Conservation (phyloP, 2,888 invertebrate genomes). For the Tanypteryx hageni region DNA sequence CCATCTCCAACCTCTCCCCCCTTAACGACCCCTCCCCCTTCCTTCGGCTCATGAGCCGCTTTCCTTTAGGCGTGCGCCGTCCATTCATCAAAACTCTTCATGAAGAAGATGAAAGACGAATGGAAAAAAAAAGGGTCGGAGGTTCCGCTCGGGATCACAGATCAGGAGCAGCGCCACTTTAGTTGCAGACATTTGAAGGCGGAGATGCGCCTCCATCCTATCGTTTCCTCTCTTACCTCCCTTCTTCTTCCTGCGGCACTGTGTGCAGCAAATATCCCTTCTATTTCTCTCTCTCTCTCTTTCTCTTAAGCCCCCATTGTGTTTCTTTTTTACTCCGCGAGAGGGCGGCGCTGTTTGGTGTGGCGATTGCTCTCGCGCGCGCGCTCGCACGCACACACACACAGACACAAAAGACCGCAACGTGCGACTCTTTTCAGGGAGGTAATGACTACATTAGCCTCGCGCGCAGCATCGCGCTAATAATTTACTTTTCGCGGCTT, state of each 20-base stretch:
- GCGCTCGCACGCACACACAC: background rate
- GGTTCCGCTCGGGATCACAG: constrained; percentile 48
- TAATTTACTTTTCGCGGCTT: background rate
- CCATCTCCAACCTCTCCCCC: background rate
- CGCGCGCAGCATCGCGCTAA: background rate
- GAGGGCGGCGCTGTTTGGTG: background rate
- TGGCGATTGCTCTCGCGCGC: background rate
- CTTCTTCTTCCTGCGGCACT: no score
- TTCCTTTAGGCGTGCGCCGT: constrained; percentile 29
- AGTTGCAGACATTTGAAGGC: background rate
- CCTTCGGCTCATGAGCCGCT: background rate
- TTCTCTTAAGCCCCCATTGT: no score
- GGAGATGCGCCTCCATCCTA: constrained; percentile 6
- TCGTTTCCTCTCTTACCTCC: background rate
- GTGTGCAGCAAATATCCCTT: no score
- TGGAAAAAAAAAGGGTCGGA: background rate
- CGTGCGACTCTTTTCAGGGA: background rate
- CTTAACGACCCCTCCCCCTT: background rate
- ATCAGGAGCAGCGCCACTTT: background rate
- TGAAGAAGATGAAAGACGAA: background rate
- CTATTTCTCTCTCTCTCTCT: no score
- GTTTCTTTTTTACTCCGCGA: background rate
- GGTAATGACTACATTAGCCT: constrained; percentile 10
- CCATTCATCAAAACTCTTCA: constrained; percentile 42
- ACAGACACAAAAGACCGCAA: no score